phyloP scores from a whole-genome alignment of 2,888 invertebrate genomes.

The Agonopterix subpropinquella region DNA sequence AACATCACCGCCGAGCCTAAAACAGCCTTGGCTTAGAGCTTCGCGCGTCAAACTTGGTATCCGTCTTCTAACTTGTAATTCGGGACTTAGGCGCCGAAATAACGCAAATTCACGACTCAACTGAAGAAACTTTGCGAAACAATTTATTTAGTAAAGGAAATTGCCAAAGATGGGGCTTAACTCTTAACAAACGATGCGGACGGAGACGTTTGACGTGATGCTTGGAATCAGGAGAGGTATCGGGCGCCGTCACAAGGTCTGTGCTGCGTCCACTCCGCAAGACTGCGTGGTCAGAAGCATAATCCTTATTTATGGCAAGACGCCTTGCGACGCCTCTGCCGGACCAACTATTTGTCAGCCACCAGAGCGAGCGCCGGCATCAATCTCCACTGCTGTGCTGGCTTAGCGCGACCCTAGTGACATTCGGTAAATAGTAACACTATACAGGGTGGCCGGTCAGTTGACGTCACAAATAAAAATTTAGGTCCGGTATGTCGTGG shows the following conservation, averaged over 20 bases:
- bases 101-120: constrained; percentile 62
- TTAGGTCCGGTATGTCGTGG: too few relatives aligned
- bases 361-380: constrained; percentile 45
- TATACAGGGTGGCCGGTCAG: too few relatives aligned
- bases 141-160: constrained; percentile 22
- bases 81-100: constrained; percentile 63
- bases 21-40: constrained; percentile 63
- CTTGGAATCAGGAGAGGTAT: constrained; percentile 24
- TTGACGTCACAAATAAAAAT: too few relatives aligned
- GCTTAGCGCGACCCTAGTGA: not conserved
- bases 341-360: constrained; percentile 68
- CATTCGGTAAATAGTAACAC: not conserved
- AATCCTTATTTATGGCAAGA: constrained; percentile 77
- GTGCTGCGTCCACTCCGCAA: constrained; percentile 54
- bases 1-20: constrained; percentile 59
- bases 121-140: constrained; percentile 28
- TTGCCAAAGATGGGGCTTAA: constrained; percentile 11
- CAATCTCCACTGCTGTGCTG: constrained; percentile 45
- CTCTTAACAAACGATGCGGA: constrained; percentile 40
- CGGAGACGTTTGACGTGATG: constrained; percentile 46
- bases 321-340: constrained; percentile 62
- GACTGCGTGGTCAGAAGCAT: constrained; percentile 62
- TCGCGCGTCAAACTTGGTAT: constrained; percentile 57
- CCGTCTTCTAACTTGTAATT: constrained; percentile 66
- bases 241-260: constrained; percentile 33